Percentiles rank a stretch among this genome's conserved stretches.
phyloP scores from a whole-genome alignment of 2,113 vertebrate genomes.

The Gavia stellata region DNA sequence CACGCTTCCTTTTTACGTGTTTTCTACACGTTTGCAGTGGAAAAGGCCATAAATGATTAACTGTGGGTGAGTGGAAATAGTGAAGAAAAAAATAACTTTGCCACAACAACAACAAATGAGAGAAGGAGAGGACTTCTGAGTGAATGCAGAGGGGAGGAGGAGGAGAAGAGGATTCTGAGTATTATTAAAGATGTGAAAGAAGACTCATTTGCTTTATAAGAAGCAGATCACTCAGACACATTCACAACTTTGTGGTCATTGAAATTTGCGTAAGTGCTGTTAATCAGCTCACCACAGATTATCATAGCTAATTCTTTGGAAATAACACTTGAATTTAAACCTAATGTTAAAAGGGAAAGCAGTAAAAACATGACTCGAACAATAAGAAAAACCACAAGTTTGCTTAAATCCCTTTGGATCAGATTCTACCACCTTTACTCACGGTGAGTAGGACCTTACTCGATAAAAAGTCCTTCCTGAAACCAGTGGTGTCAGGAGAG shows the following conservation, averaged over 20 bases:
- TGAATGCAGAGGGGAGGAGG: constrained; percentile 50
- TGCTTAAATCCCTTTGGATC: constrained; percentile 12
- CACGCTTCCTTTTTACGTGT: constrained; percentile 76
- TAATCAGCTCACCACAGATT: constrained; percentile 81
- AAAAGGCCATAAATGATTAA: constrained; percentile 76
- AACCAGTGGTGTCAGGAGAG: neutral
- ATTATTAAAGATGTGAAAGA: constrained; percentile 70
- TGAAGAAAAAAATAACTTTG: constrained; percentile 78
- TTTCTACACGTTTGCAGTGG: constrained; percentile 71
- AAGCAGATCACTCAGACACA: constrained; percentile 71
- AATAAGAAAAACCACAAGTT: constrained; percentile 25
- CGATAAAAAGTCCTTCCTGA: neutral
- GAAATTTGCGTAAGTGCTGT: constrained; percentile 76
- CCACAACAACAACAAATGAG: constrained; percentile 80
- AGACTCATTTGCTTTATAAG: constrained; percentile 80
- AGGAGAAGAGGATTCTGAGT: constrained; percentile 62
- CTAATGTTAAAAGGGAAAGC: constrained; percentile 54
- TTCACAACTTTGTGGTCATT: constrained; percentile 73
- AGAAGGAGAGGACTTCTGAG: constrained; percentile 49
- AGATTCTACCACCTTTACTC: neutral
- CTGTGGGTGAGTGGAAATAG: constrained; percentile 82
- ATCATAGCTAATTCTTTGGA: constrained; percentile 73
- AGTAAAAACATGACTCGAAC: constrained; percentile 38
- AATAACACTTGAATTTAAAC: constrained; percentile 62
- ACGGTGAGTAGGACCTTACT: neutral